phyloP scores from a whole-genome alignment of 2,888 invertebrate species.

The Dendrolimus pini region DNA sequence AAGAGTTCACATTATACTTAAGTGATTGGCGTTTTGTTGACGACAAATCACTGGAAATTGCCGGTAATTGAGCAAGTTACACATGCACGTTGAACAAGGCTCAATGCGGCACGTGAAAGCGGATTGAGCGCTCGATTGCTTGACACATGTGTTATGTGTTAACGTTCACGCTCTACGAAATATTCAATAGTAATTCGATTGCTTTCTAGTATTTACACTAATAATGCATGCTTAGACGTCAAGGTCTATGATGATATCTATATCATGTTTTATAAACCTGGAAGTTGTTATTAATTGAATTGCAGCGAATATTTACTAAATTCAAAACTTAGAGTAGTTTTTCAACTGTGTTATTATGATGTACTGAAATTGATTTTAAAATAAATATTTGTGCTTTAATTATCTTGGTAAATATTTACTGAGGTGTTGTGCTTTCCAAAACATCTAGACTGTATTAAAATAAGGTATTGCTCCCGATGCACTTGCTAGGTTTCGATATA shows the following conservation, averaged over 20 bases:
- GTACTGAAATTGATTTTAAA: too few species aligned
- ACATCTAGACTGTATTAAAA: too few species aligned
- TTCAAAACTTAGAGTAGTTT: too few species aligned
- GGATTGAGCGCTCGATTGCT: conserved; percentile 45
- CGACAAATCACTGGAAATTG: background rate
- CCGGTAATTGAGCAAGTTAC: background rate
- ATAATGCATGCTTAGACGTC: conserved; percentile 5
- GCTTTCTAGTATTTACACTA: conserved; percentile 37
- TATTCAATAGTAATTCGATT: conserved; percentile 53
- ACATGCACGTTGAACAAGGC: background rate
- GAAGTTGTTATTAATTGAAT: too few species aligned
- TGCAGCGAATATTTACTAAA: too few species aligned
- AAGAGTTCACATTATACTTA: background rate
- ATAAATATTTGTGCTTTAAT: too few species aligned
- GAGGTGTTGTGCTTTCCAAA: too few species aligned
- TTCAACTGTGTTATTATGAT: too few species aligned
- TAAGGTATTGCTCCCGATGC: too few species aligned
- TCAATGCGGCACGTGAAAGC: conserved; percentile 39
- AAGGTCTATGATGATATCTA: background rate
- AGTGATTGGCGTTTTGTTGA: background rate
- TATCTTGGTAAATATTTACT: too few species aligned
- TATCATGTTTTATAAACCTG: too few species aligned
- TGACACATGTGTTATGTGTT: conserved; percentile 26
- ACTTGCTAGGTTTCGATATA: too few species aligned
- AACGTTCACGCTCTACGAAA: conserved; percentile 31